A percentile compares a stretch with the other conserved stretches of the same genome.
These are phyloP conservation scores for Plumapathes pennacea DNA, from an alignment of 92 coral and sea anemone species.

Conservation along the genomic window DNA sequence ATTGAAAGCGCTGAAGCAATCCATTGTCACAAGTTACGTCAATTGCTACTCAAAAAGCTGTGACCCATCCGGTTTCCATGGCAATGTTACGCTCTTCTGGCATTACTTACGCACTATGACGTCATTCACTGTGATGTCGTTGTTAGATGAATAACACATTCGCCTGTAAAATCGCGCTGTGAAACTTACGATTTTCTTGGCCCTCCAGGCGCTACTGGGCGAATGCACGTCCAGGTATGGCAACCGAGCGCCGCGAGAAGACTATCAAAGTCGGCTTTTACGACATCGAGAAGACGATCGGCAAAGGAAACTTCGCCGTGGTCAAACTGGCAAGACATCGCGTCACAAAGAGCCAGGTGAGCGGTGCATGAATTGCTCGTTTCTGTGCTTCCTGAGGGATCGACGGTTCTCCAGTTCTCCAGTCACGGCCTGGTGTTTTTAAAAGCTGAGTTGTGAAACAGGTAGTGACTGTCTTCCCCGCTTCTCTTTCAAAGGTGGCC, in stretches of 20 bases:
- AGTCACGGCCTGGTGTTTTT: no score
- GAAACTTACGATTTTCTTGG: conserved; percentile 50
- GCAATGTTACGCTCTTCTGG: conserved; percentile 87
- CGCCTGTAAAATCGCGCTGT: conserved; percentile 47
- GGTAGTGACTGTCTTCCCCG: background rate
- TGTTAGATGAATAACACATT: conserved; percentile 64
- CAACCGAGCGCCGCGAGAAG: conserved; percentile 80
- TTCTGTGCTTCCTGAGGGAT: no score
- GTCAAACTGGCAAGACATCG: conserved; percentile 97
- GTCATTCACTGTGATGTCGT: conserved; percentile 83
- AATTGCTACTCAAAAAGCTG: conserved; percentile 58
- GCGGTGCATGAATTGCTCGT: no score
- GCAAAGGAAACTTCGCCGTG: conserved; percentile 99
- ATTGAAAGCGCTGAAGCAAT: conserved; percentile 18
- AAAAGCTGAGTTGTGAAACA: no score
- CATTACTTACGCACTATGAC: conserved; percentile 92
- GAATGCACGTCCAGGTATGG: conserved; percentile 92
- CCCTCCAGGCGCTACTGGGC: conserved; percentile 55
- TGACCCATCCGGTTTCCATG: conserved; percentile 68
- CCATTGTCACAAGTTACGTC: conserved; percentile 53
- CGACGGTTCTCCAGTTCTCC: no score
- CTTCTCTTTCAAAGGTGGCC: conserved; percentile 76
- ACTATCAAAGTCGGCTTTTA: conserved; percentile 95
- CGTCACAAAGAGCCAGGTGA: conserved; percentile 95
- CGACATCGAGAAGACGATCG: conserved; percentile 97